Evolutionary conservation across 35 echinoderm and acorn worm species (phyloP).

Genomic region (Apostichopus japonicus): DNA sequence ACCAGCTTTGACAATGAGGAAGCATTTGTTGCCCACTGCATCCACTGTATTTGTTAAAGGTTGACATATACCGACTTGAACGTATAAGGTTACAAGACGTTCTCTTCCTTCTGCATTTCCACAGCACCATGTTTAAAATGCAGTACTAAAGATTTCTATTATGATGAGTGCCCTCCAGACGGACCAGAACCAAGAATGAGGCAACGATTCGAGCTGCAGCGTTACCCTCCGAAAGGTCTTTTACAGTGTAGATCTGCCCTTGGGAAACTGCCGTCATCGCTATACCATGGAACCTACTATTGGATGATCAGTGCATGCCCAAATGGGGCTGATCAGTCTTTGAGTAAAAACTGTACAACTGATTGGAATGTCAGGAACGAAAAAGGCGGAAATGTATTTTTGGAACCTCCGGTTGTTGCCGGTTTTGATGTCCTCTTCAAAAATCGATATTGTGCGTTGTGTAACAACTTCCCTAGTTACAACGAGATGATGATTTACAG

Average conservation of each 20-base stretch:
- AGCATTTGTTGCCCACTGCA: too few species aligned
- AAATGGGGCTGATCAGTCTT: not conserved
- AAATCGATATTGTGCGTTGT: not conserved
- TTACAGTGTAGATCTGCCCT: not conserved
- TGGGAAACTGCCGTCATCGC: not conserved
- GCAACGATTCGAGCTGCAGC: not conserved
- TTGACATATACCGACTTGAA: too few species aligned
- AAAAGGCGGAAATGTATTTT: not conserved
- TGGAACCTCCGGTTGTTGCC: not conserved
- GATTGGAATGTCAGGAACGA: not conserved
- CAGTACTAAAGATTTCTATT: not conserved
- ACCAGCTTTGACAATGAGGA: too few species aligned
- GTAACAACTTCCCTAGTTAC: not conserved
- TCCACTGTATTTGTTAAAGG: too few species aligned
- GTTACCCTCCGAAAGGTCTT: not conserved
- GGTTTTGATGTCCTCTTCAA: not conserved
- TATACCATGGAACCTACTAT: not conserved
- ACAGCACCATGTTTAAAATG: not conserved
- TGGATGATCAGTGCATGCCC: conserved; percentile 31
- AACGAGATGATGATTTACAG: not conserved
- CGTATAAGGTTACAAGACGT: too few species aligned
- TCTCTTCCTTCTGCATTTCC: too few species aligned
- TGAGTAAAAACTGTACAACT: not conserved
- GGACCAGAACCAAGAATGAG: not conserved
- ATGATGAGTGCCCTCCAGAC: not conserved